Base-by-base conservation (phyloP, 2,113 vertebrate species). In the Suncus etruscus region DNA sequence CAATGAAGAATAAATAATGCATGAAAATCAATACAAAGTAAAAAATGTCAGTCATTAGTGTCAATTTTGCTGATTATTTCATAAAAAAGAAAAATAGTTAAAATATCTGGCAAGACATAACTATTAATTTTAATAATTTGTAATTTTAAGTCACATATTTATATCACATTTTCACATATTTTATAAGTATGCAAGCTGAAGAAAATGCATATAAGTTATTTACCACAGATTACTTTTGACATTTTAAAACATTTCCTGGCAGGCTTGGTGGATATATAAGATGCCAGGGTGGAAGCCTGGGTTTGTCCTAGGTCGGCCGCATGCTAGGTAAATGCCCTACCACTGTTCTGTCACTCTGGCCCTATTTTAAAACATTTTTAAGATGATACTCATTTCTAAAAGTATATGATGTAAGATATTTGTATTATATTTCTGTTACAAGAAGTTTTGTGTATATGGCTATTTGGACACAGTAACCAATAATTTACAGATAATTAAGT, bases 61-160 rank as follows among this genome's bases (percentile, higher is more conserved):
- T 47, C 65, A 10, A 2, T 84, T 8, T 45, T 90, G 50, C 25
- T 87, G 16, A 48, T 77, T 50, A 73, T 87, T 76, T 39, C 10
- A 3, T 73, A 22, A 29, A 1, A 0, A 14, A 66, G 12, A 22
- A 39, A 1, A 4, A 69, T 0, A 27, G 0, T n/a, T 39, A 77
- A 90, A 74, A 11, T 39, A 69, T 3, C 16, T 87, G 5, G 20
- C 3, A 32, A 50, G 22, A 54, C 6, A 54, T 0, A 79, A 68
- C 8, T 4, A 51, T 51, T 79, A 77, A 84, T 20, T 61, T 61
- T 61, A 4, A 61, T 61, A 61, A 5, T 61, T 61, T 61, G 58
- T 61, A 20, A 61, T 61, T 61, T 20, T 20, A 18, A 22, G 58
- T 20, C 15, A 61, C 18, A 22, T 22, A 61, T 61, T 58, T 61